Conservation (phyloP, 2,113 vertebrate species). For the Prunella fulvescens region DNA sequence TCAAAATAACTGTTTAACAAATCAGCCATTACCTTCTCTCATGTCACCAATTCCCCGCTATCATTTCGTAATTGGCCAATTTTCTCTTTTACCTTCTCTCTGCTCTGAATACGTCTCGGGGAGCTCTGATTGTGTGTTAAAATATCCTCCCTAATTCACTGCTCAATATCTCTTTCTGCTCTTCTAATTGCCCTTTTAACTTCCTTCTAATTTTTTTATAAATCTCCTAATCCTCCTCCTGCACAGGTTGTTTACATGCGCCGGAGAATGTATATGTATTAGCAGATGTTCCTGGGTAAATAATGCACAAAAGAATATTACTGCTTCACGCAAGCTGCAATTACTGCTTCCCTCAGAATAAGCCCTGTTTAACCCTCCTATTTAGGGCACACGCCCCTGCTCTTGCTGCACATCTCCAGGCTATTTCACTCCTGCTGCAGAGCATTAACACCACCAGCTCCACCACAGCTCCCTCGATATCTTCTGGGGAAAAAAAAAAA, state of each 20-base stretch:
- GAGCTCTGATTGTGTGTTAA: conserved; percentile 71
- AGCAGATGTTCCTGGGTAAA: conserved; percentile 71
- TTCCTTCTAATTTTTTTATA: conserved; percentile 60
- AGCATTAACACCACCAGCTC: conserved; percentile 51
- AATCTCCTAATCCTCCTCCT: conserved; percentile 57
- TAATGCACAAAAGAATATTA: conserved; percentile 59
- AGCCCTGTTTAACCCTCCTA: conserved; percentile 57
- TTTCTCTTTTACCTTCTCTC: conserved; percentile 74
- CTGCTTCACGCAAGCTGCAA: conserved; percentile 32
- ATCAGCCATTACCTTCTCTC: conserved; percentile 59
- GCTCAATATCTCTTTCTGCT: conserved; percentile 68
- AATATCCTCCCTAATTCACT: conserved; percentile 69
- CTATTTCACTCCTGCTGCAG: conserved; percentile 46
- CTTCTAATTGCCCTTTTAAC: conserved; percentile 76
- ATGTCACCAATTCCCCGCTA: conserved; percentile 60
- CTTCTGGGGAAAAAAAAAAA: neutral
- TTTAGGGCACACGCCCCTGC: conserved; percentile 17
- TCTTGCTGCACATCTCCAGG: conserved; percentile 7
- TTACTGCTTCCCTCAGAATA: conserved; percentile 31
- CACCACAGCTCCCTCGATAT: neutral
- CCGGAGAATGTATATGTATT: conserved; percentile 59
- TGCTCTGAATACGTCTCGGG: conserved; percentile 66
- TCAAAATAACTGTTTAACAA: conserved; percentile 58
- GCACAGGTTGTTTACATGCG: conserved; percentile 69
- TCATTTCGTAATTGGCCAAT: conserved; percentile 71